Evolutionary conservation across 2,888 invertebrate species (phyloP), one percentile per base, ranked within the genome.

Genomic region (Lymantria dispar): DNA sequence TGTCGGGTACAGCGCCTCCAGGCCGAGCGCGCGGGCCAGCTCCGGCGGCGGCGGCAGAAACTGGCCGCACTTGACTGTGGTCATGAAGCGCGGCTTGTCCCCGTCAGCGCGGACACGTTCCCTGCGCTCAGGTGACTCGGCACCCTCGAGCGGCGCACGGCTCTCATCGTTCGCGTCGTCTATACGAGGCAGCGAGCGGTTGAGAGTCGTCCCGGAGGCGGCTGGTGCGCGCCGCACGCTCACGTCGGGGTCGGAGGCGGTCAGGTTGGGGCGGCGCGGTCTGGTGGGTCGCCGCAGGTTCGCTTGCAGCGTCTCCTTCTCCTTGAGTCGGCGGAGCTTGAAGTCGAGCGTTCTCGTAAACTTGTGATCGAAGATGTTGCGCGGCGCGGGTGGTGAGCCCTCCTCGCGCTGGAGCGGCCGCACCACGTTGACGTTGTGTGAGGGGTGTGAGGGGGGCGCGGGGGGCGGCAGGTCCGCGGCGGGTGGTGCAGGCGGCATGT

Each of bases 21-120:
- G 87, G 0, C 94, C 94, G 14, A 95, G 86, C n/a, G 94, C 85
- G 7, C 85, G 81, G 8, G 95, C 95, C 41, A 94, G 83, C 71
- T 94, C 94, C n/a, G 94, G 94, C 0, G 96, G 95, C 7, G 97
- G 96, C 72, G 95, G 94, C 59, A 96, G 84, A 76, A 96, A 97
- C 68, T 94, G 94, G 2, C 97, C 97, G 47, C 93, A 94, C 66
- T 94, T 95, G 41, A 97, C 97, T 0, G 96, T 96, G 9, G 96
- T 96, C 59, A 96, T 94, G 74, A 97, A 97, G 9, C 96, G 93
- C 52, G 94, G 94, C 54, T 79, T 79, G 29, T 82, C 84, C 1
- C 59, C 72, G 9, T 82, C 82, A 49, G 64, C 48, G n/a, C 68
- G 60, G 47, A 70, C 59, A 44, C 70, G 58, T 14, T 60, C 58